Evolutionary conservation across 1,140 invertebrate genomes (phyloP), one percentile per base, ranked within the genome.

Genomic region (Ceratina calcarata): DNA sequence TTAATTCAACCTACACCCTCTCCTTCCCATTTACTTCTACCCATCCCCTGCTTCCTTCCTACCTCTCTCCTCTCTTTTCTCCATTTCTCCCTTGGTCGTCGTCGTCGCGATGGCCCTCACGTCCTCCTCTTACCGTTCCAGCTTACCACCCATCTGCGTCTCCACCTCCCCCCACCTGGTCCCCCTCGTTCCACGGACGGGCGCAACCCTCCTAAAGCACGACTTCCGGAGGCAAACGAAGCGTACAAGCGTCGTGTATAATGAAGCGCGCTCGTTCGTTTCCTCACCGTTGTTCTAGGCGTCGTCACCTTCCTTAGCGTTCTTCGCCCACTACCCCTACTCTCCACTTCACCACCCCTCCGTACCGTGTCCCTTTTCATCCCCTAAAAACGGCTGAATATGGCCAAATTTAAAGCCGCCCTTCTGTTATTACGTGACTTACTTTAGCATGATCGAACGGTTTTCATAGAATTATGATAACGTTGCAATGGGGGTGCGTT

Each of bases 211-310:
- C 88, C 90, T 86, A 89, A 90, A 91, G 89, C 91, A 88, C 88
- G 90, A 92, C 92, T 92, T 92, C 91, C 91, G 90, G 89, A 81
- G 89, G 89, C 91, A 92, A 93, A 93, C 92, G 92, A 93, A 93
- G 91, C 92, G 92, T 92, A 81, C 88, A 88, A 91, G 89, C 90
- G 87, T 92, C 91, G 90, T 89, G 91, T 91, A 93, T 93, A 93
- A 93, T 93, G 91, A 93, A 93, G 91, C 91, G 88, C 88, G 89
- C 89, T 88, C 90, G 87, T 91, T 84, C 78, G 85, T 86, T 84
- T 82, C 86, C 80, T 74, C 78, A 61, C 72, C 70, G 75, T 69
- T 79, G 77, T 74, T 71, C 62, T 62, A 79, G 51, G 53, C 77
- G 70, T 79, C 60, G 61, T 66, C 69, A 66, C 70, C 77, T 65